A percentile compares a stretch with the other conserved stretches of the same genome.
These are phyloP conservation scores for Scartelaos histophorus DNA, from an alignment of 2,113 vertebrate genomes.

Conservation along the genomic window DNA sequence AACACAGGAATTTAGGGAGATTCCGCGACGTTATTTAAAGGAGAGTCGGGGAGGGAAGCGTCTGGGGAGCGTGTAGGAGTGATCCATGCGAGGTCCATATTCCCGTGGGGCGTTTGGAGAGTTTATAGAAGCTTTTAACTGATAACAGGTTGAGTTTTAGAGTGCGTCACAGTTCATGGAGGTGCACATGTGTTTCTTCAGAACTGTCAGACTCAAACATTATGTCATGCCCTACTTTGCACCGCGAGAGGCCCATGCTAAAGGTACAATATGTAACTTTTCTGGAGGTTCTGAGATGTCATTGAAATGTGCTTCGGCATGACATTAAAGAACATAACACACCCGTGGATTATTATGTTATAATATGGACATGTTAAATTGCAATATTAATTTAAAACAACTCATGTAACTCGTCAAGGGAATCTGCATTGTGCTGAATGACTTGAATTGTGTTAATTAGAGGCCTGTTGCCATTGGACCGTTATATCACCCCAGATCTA, in stretches of 20 bases:
- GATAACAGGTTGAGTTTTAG: slow-evolving; percentile 10
- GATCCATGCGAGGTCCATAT: slow-evolving; percentile 14
- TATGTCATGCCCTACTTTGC: background rate
- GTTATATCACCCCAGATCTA: too few relatives aligned
- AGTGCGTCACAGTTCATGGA: slow-evolving; percentile 3
- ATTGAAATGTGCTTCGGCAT: too few relatives aligned
- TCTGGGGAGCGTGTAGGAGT: slow-evolving; percentile 29
- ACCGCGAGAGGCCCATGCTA: background rate
- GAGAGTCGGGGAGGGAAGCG: slow-evolving; percentile 45
- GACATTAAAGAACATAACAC: too few relatives aligned
- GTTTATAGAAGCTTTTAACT: slow-evolving; percentile 8
- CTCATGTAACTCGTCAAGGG: too few relatives aligned
- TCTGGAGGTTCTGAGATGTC: too few relatives aligned
- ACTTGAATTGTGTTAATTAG: too few relatives aligned
- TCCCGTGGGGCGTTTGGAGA: slow-evolving; percentile 19
- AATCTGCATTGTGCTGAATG: too few relatives aligned
- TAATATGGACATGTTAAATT: too few relatives aligned
- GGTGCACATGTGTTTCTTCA: slow-evolving; percentile 14
- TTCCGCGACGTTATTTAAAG: slow-evolving; percentile 52
- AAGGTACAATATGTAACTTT: background rate
- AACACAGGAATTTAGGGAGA: slow-evolving; percentile 60
- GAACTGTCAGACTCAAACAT: background rate
- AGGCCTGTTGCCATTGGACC: too few relatives aligned
- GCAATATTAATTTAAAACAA: too few relatives aligned
- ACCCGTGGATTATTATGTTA: too few relatives aligned